Percentiles rank a stretch among this genome's conserved stretches.
These are phyloP conservation scores for Austrofundulus limnaeus DNA, from an alignment of 2,113 vertebrate species.

Conservation along the genomic window DNA sequence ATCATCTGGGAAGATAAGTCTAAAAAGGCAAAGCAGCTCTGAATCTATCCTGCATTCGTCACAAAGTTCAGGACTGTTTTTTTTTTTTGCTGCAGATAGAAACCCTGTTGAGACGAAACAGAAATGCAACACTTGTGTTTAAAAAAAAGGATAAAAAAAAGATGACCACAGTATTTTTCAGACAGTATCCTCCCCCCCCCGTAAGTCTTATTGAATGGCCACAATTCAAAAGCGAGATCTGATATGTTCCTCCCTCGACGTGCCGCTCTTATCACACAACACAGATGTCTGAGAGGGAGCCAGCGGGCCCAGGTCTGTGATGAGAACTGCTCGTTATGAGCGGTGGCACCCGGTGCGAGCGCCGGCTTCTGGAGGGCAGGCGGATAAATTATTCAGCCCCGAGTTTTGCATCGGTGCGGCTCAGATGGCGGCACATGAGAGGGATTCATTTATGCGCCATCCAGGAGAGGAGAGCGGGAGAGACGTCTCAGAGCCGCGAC, in stretches of 20 bases:
- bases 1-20: constrained; percentile 32
- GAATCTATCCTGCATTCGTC: constrained; percentile 9
- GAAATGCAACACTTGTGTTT: constrained; percentile 20
- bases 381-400: constrained; percentile 70
- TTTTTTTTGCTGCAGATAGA: not conserved
- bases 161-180: constrained; percentile 31
- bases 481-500: constrained; percentile 42
- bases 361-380: constrained; percentile 62
- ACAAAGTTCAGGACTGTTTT: constrained; percentile 6
- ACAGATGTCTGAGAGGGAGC: constrained; percentile 68
- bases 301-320: constrained; percentile 58
- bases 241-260: constrained; percentile 48
- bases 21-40: constrained; percentile 22
- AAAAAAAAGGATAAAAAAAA: too few relatives aligned
- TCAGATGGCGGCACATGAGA: constrained; percentile 71
- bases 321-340: constrained; percentile 58
- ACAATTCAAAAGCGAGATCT: constrained; percentile 47
- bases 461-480: constrained; percentile 39
- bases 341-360: constrained; percentile 48
- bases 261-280: constrained; percentile 60
- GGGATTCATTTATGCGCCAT: constrained; percentile 65
- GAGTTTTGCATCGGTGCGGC: constrained; percentile 67
- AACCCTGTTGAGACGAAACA: constrained; percentile 6
- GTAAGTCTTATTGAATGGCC: constrained; percentile 22
- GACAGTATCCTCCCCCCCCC: constrained; percentile 1